phyloP scores from a whole-genome alignment of 1,140 invertebrate species.

The Ostrea denselamellosa region DNA sequence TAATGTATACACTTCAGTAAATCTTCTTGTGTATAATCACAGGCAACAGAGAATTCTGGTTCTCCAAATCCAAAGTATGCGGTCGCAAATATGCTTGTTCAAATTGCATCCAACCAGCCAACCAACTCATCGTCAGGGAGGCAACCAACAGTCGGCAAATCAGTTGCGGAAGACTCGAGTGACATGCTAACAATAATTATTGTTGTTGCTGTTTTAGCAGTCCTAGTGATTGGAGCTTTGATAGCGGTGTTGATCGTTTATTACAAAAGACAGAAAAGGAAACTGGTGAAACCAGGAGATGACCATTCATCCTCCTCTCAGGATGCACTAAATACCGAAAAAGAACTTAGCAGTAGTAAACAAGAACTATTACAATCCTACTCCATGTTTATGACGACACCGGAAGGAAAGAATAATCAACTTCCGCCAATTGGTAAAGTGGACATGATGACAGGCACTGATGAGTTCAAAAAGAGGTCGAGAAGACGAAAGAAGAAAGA shows the following conservation, averaged over 20 bases:
- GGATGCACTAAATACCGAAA: constrained; percentile 11
- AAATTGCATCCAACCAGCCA: constrained; percentile 19
- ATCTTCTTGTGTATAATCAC: too few species aligned
- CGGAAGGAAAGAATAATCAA: constrained; percentile 32
- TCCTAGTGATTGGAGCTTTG: constrained; percentile 26
- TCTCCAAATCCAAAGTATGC: neutral
- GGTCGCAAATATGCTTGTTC: constrained; percentile 24
- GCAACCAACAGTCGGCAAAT: neutral
- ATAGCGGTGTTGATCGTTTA: constrained; percentile 21
- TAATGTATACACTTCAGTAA: too few species aligned
- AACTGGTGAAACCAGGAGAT: constrained; percentile 43
- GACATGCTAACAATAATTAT: constrained; percentile 19
- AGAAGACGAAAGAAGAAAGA: constrained; percentile 59
- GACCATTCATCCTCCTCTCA: neutral
- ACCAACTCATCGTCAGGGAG: neutral
- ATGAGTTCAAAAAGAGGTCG: constrained; percentile 46
- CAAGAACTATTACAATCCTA: constrained; percentile 42
- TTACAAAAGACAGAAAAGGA: constrained; percentile 31
- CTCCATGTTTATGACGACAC: constrained; percentile 28
- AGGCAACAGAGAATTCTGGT: constrained; percentile 47
- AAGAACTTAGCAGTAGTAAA: constrained; percentile 36
- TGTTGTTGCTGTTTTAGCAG: constrained; percentile 17
- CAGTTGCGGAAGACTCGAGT: neutral
- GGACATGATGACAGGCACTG: constrained; percentile 48
- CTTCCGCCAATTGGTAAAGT: constrained; percentile 43